Conservation (phyloP, 1,140 invertebrate species). For the Leucophenga varia region DNA sequence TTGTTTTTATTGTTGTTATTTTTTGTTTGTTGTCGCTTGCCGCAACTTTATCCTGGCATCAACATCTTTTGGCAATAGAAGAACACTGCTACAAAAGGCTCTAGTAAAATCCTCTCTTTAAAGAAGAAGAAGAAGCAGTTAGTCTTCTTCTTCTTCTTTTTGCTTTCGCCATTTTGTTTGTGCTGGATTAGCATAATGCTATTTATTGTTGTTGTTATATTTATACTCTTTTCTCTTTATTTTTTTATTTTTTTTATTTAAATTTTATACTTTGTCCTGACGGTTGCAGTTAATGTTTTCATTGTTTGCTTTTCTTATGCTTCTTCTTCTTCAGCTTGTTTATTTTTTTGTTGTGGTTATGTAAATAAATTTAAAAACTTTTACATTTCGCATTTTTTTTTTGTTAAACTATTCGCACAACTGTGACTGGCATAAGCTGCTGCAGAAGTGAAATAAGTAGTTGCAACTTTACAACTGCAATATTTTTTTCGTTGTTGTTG, state of each 20-base stretch:
- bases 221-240: constrained; percentile 12
- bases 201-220: constrained; percentile 33
- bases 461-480: too few relatives aligned
- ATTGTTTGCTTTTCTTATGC: not conserved
- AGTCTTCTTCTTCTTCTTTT: constrained; percentile 11
- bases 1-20: constrained; percentile 5
- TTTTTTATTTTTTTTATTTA: constrained; percentile 2
- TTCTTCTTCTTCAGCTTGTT: constrained; percentile 19
- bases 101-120: too few relatives aligned
- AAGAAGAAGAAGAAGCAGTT: too few relatives aligned
- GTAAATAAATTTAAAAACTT: constrained; percentile 30
- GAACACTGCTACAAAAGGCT: too few relatives aligned
- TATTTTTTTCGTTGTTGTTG: too few relatives aligned
- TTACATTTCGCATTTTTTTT: constrained; percentile 24
- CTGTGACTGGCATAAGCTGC: constrained; percentile 2
- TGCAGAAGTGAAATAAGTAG: too few relatives aligned
- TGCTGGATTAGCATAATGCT: constrained; percentile 47
- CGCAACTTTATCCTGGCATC: not conserved
- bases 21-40: constrained; percentile 4
- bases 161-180: constrained; percentile 48
- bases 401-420: too few relatives aligned
- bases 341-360: constrained; percentile 30
- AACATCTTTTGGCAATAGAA: too few relatives aligned
- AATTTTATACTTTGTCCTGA: not conserved
- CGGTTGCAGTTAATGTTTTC: constrained; percentile 39